Conservation (phyloP, 64 coral and sea anemone genomes). For the Pocillopora damicornis region DNA sequence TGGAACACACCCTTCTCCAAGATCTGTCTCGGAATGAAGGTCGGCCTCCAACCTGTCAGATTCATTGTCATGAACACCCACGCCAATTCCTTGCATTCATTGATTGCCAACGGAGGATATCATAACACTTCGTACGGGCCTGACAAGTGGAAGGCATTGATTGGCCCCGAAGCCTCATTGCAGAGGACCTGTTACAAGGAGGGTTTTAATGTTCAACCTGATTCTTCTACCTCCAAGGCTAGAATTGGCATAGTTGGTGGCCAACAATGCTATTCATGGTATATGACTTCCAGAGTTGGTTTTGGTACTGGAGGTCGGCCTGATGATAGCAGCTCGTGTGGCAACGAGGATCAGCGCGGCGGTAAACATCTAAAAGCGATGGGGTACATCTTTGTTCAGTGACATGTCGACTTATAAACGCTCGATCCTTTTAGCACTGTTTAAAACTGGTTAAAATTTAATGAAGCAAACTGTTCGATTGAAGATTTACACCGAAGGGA, state of each 20-base stretch:
- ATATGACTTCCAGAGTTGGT: neutral
- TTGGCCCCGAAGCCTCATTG: neutral
- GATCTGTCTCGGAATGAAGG: constrained; percentile 26
- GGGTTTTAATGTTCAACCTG: neutral
- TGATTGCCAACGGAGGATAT: constrained; percentile 42
- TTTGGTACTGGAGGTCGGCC: constrained; percentile 25
- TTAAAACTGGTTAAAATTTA: too few species aligned
- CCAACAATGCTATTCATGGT: neutral
- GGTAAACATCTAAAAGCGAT: neutral
- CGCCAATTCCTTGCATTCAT: constrained; percentile 3
- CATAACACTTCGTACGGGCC: neutral
- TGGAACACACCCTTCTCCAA: neutral
- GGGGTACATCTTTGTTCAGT: constrained; percentile 44
- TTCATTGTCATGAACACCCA: neutral
- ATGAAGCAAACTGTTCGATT: too few species aligned
- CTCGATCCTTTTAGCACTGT: too few species aligned
- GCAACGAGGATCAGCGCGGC: neutral
- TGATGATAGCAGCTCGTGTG: neutral
- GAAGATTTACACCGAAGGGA: too few species aligned
- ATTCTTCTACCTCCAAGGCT: neutral
- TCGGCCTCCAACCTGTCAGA: neutral
- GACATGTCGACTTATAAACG: too few species aligned
- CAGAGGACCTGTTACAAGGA: neutral
- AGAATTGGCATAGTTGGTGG: constrained; percentile 41
- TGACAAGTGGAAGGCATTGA: neutral